Evolutionary conservation across 2,888 invertebrate genomes (phyloP).

Genomic region (Polymixis flavicincta): DNA sequence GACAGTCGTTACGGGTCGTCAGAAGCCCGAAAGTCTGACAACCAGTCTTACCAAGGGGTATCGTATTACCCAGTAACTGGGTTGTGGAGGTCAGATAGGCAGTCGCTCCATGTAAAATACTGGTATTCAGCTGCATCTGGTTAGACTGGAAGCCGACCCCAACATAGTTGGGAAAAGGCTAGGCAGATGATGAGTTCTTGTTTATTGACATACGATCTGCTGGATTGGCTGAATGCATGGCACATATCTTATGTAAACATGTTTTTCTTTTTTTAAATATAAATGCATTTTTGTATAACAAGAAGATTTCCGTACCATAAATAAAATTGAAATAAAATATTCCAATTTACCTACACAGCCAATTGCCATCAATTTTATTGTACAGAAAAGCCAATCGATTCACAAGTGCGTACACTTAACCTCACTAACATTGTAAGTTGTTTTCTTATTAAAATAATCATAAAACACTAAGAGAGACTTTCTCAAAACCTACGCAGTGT

Average conservation of each 20-base stretch:
- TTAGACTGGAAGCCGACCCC: too few species aligned
- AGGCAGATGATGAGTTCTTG: too few species aligned
- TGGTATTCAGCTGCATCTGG: too few species aligned
- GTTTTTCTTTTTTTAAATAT: not conserved
- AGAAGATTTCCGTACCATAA: slow-evolving; percentile 22
- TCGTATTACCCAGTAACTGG: too few species aligned
- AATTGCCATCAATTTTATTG: slow-evolving; percentile 62
- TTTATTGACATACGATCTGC: not conserved
- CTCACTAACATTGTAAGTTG: slow-evolving; percentile 61
- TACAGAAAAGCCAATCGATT: slow-evolving; percentile 63
- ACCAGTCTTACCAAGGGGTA: too few species aligned
- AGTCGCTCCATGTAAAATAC: too few species aligned
- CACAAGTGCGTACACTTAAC: slow-evolving; percentile 65
- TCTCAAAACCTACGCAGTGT: slow-evolving; percentile 67
- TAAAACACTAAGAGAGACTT: slow-evolving; percentile 68
- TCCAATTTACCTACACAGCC: slow-evolving; percentile 56
- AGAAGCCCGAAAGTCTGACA: too few species aligned
- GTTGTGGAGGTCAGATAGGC: too few species aligned
- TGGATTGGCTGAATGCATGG: not conserved
- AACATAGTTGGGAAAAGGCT: too few species aligned
- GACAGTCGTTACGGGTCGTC: too few species aligned
- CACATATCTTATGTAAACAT: not conserved
- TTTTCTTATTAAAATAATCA: slow-evolving; percentile 70
- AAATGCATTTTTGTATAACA: not conserved
- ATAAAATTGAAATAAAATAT: slow-evolving; percentile 31